Evolutionary conservation across 1,140 invertebrate species (phyloP).

Genomic region (Camponotus vicinus): DNA sequence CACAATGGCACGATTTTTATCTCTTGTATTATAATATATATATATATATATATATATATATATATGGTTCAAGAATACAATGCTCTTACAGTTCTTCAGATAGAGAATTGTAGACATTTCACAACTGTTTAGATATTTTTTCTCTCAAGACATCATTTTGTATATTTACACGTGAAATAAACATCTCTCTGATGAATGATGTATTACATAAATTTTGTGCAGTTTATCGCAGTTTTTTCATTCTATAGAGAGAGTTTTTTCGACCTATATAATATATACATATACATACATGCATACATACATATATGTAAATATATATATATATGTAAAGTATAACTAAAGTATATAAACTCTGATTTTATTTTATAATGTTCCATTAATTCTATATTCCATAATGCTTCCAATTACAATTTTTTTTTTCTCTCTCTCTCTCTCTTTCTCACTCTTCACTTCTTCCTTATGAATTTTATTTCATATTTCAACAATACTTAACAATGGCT

Average conservation of each 20-base stretch:
- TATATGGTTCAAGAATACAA: conserved; percentile 74
- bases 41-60: conserved; percentile 68
- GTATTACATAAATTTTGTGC: conserved; percentile 82
- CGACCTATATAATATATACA: conserved; percentile 79
- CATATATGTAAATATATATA: conserved; percentile 76
- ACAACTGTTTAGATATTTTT: conserved; percentile 71
- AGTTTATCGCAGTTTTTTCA: conserved; percentile 77
- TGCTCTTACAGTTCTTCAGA: conserved; percentile 71
- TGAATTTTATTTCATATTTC: conserved; percentile 80
- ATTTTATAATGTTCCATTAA: conserved; percentile 82
- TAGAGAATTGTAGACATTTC: conserved; percentile 74
- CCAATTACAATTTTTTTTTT: conserved; percentile 80
- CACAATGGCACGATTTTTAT: conserved; percentile 83
- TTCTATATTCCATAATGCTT: conserved; percentile 78
- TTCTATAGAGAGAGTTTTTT: conserved; percentile 64
- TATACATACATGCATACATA: conserved; percentile 75
- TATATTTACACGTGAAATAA: conserved; percentile 77
- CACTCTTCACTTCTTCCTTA: conserved; percentile 59
- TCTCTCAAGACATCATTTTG: conserved; percentile 66
- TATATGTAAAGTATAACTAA: conserved; percentile 83
- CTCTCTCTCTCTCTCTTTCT: conserved; percentile 65
- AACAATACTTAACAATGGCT: conserved; percentile 85
- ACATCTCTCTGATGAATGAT: conserved; percentile 71
- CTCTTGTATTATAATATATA: conserved; percentile 76
- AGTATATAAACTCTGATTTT: conserved; percentile 85